Conservation (phyloP, 2,113 vertebrate genomes). For the Calyptomena viridis region DNA sequence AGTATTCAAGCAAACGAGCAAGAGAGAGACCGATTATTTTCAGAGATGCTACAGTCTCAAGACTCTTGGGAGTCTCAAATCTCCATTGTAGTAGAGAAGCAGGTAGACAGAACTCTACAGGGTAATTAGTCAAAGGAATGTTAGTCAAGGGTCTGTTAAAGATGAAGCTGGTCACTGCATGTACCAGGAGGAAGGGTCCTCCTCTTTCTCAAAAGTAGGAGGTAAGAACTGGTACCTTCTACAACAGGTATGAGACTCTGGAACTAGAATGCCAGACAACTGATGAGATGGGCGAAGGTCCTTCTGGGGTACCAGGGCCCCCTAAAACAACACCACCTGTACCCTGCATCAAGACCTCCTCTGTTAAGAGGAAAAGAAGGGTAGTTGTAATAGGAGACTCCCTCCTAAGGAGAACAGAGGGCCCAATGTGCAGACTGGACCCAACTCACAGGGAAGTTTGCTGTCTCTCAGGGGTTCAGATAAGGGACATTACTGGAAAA, state of each 20-base stretch:
- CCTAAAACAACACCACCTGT: not conserved
- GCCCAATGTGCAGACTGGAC: no score
- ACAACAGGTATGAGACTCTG: not conserved
- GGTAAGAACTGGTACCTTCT: not conserved
- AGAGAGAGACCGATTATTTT: not conserved
- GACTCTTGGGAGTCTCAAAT: not conserved
- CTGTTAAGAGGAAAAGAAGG: not conserved
- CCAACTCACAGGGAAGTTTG: no score
- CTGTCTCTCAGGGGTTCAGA: no score
- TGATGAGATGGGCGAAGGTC: not conserved
- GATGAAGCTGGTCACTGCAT: not conserved
- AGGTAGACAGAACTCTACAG: not conserved
- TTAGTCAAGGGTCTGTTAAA: not conserved
- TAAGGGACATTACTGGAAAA: no score
- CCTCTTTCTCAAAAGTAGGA: not conserved
- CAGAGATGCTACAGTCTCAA: not conserved
- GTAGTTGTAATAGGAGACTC: no score
- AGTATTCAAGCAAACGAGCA: not conserved
- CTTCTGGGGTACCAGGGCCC: not conserved
- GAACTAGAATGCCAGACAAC: not conserved
- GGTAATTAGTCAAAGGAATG: not conserved
- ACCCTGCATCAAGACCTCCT: not conserved
- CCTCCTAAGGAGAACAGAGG: no score
- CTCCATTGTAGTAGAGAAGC: not conserved
- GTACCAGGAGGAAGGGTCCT: not conserved